Evolutionary conservation across 1,140 invertebrate species (phyloP).

Genomic region (Drosophila hydei): DNA sequence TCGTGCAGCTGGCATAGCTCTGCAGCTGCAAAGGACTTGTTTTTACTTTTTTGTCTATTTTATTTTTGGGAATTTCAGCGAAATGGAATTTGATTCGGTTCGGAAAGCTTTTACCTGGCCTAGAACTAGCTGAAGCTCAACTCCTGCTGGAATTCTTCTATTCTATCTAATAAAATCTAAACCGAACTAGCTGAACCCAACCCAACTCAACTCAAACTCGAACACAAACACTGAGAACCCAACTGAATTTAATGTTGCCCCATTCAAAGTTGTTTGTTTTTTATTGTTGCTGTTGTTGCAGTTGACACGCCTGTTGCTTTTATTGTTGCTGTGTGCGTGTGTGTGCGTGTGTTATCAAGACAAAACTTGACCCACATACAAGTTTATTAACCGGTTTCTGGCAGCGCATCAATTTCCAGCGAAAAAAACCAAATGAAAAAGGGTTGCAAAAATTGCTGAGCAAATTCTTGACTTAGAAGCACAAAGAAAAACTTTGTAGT

Average conservation of each 20-base stretch:
- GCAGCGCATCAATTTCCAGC: conserved; percentile 14
- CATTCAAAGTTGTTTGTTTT: conserved; percentile 34
- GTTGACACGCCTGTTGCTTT: conserved; percentile 52
- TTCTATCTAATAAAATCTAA: conserved; percentile 27
- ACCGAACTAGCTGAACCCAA: conserved; percentile 36
- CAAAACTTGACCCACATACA: conserved; percentile 75
- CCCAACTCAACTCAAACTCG: conserved; percentile 12
- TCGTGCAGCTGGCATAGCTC: neutral
- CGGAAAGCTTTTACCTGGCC: conserved; percentile 48
- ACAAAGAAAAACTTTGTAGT: neutral
- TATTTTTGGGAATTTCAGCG: conserved; percentile 20
- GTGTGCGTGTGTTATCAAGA: conserved; percentile 60
- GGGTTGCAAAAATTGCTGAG: conserved; percentile 33
- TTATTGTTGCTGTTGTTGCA: conserved; percentile 41
- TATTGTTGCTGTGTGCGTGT: conserved; percentile 25
- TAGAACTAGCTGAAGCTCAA: conserved; percentile 34
- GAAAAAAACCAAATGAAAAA: conserved; percentile 8
- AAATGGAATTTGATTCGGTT: neutral
- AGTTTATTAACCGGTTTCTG: conserved; percentile 66
- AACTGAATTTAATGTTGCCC: conserved; percentile 58
- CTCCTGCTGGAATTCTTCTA: neutral
- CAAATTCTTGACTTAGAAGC: conserved; percentile 17
- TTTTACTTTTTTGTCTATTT: conserved; percentile 8
- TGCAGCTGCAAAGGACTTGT: conserved; percentile 5
- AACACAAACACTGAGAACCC: conserved; percentile 23